phyloP scores from a whole-genome alignment of 2,888 invertebrate genomes.

The Neelides folsomi region DNA sequence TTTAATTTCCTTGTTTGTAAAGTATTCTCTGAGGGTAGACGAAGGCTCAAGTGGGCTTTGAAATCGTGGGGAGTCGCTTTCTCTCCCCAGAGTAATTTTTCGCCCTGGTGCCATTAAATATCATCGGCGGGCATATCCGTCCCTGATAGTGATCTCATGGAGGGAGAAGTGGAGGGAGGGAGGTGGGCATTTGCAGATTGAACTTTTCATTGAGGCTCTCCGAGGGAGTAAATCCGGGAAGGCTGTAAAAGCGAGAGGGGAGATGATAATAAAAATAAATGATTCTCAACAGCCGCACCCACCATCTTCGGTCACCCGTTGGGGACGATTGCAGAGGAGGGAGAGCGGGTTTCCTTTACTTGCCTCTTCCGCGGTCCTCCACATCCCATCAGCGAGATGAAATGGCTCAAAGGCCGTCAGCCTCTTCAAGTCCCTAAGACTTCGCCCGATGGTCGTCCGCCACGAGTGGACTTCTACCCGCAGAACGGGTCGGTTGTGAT shows the following conservation, averaged over 20 bases:
- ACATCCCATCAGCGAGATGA: conserved; percentile 47
- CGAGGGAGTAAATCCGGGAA: neutral
- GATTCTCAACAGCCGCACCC: conserved; percentile 44
- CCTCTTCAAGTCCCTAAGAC: conserved; percentile 32
- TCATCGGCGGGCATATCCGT: conserved; percentile 17
- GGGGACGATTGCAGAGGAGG: conserved; percentile 50
- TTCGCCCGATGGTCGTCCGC: neutral
- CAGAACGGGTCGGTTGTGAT: conserved; percentile 46
- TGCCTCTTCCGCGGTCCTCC: conserved; percentile 44
- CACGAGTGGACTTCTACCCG: neutral
- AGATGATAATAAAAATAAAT: conserved; percentile 28
- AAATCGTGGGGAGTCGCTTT: too few relatives aligned
- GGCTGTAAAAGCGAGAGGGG: conserved; percentile 11
- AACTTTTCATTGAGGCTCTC: neutral
- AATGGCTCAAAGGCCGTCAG: conserved; percentile 58
- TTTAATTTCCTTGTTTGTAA: too few relatives aligned
- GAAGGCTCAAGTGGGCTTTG: too few relatives aligned
- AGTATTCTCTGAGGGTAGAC: too few relatives aligned
- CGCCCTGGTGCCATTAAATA: conserved; percentile 21
- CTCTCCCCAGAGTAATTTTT: conserved; percentile 8
- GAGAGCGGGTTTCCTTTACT: conserved; percentile 48
- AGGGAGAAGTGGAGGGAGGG: conserved; percentile 6
- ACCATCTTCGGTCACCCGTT: conserved; percentile 46
- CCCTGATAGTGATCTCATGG: conserved; percentile 19
- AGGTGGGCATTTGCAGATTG: neutral